Evolutionary conservation across 37 sponge, comb jelly and placozoan genomes (phyloP).

Genomic region (Aphrocallistes beatrix): DNA sequence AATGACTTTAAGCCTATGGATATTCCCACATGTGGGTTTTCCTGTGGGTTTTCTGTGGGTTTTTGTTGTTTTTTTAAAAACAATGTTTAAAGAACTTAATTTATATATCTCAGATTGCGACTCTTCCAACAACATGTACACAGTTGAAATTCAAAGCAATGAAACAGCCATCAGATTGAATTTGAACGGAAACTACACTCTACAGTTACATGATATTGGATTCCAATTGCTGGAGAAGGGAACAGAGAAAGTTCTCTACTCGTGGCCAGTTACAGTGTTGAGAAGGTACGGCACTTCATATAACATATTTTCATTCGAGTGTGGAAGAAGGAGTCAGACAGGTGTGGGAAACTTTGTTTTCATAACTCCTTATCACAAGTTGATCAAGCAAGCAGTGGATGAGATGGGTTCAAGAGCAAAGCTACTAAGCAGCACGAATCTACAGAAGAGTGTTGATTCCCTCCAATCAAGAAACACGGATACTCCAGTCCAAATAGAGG

Average conservation of each 20-base stretch:
- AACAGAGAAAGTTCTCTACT: background rate
- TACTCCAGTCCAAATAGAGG: too few relatives aligned
- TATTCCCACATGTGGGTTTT: too few relatives aligned
- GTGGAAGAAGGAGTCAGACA: background rate
- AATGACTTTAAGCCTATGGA: too few relatives aligned
- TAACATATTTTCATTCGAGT: background rate
- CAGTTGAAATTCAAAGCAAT: background rate
- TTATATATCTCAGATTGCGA: too few relatives aligned
- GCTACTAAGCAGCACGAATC: too few relatives aligned
- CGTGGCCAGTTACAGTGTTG: background rate
- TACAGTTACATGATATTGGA: background rate
- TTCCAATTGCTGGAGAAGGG: background rate
- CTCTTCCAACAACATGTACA: background rate
- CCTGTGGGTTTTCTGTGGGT: too few relatives aligned
- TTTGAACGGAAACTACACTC: background rate
- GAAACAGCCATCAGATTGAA: background rate
- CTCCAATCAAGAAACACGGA: too few relatives aligned
- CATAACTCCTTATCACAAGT: background rate
- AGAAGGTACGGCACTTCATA: background rate
- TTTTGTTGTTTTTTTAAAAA: too few relatives aligned
- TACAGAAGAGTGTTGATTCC: too few relatives aligned
- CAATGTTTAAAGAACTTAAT: too few relatives aligned
- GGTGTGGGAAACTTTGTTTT: background rate
- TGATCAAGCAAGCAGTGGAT: background rate
- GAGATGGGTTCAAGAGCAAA: background rate